These are phyloP conservation scores for Serilophus lunatus DNA, from an alignment of 2,113 vertebrate genomes.

Conservation along the genomic window DNA sequence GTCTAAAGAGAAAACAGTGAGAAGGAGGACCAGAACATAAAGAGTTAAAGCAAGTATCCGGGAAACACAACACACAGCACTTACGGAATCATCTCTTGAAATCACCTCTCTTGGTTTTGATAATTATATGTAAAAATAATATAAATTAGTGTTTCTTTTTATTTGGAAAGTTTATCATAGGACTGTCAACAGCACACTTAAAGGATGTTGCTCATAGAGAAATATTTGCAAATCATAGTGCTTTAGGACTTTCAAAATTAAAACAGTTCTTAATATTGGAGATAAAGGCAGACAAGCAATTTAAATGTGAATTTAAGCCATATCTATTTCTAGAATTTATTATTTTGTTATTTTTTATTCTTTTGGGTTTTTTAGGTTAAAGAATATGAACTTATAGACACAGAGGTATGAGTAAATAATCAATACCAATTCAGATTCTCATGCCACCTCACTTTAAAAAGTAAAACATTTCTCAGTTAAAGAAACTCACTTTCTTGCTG, in stretches of 20 bases:
- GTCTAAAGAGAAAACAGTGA: background rate
- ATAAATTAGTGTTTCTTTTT: background rate
- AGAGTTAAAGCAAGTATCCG: background rate
- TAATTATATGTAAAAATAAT: background rate
- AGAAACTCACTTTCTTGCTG: background rate
- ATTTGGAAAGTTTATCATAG: background rate
- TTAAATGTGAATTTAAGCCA: background rate
- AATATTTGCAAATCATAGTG: background rate
- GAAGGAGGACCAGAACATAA: background rate
- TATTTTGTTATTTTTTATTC: background rate
- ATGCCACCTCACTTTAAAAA: background rate
- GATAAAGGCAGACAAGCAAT: background rate
- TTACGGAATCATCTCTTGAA: background rate
- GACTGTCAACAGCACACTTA: background rate
- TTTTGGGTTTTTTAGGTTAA: background rate
- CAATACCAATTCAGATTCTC: background rate
- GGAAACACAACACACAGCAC: background rate
- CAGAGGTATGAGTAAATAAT: background rate
- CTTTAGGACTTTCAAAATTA: background rate
- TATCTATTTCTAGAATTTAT: background rate
- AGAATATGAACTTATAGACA: background rate
- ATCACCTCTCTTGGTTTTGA: background rate
- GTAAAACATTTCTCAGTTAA: background rate
- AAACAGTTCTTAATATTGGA: background rate
- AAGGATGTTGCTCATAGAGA: background rate